phyloP scores from a whole-genome alignment of 1,140 invertebrate species.

The Acromyrmex echinatior region DNA sequence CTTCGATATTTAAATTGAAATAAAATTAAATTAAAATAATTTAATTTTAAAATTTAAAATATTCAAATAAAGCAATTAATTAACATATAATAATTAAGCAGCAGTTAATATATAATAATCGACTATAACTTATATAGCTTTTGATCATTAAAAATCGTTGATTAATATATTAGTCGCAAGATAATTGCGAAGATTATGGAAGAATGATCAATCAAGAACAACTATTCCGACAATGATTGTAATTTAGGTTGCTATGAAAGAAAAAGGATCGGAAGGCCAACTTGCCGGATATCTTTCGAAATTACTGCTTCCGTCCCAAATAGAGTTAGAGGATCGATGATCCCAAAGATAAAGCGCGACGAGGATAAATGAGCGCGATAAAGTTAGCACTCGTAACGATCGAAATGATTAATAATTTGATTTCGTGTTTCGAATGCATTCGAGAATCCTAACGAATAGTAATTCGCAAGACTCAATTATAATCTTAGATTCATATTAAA shows the following conservation, averaged over 20 bases:
- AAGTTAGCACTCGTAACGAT: constrained; percentile 49
- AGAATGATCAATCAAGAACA: constrained; percentile 3
- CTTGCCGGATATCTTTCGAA: constrained; percentile 46
- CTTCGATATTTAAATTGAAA: not conserved
- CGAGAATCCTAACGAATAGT: not conserved
- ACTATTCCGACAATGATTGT: constrained; percentile 45
- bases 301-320: constrained; percentile 56
- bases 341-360: constrained; percentile 48
- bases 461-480: not conserved
- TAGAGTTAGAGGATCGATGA: constrained; percentile 52
- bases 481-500: not conserved
- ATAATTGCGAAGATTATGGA: not conserved
- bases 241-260: constrained; percentile 38
- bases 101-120: too few relatives aligned
- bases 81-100: not conserved
- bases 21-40: not conserved
- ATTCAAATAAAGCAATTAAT: not conserved
- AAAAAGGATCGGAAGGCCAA: constrained; percentile 28
- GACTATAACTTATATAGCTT: not conserved
- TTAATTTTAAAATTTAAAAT: not conserved
- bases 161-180: not conserved
- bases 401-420: constrained; percentile 40
- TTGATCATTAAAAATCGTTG: not conserved
- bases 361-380: constrained; percentile 52
- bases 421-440: constrained; percentile 6